These are phyloP conservation scores for Sthenelais limicola DNA, from an alignment of 2,888 invertebrate genomes.

Conservation along the genomic window DNA sequence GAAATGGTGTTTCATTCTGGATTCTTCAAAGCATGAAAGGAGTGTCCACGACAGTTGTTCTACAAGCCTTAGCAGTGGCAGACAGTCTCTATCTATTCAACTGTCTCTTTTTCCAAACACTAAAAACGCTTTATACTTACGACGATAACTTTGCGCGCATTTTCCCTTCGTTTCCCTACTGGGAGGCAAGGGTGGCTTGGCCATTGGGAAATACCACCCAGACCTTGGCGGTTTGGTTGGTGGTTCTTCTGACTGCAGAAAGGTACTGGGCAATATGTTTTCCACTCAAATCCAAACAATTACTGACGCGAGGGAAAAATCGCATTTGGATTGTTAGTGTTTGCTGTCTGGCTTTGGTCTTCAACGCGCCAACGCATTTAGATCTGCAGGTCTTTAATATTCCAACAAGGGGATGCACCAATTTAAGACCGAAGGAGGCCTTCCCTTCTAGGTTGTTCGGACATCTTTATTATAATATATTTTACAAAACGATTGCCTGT, in stretches of 20 bases:
- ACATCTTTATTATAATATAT: conserved; percentile 18
- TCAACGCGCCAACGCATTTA: conserved; percentile 2
- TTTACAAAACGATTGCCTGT: conserved; percentile 13
- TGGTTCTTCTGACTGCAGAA: conserved; percentile 1
- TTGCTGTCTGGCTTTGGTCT: neutral
- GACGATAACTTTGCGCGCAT: conserved; percentile 14
- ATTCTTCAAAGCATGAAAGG: neutral
- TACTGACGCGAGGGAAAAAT: conserved; percentile 10
- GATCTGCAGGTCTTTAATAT: neutral
- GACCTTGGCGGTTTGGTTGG: conserved; percentile 5
- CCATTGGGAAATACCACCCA: conserved; percentile 7
- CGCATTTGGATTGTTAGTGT: neutral
- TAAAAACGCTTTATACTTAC: conserved; percentile 9
- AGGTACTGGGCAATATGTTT: neutral
- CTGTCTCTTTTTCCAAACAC: conserved; percentile 27
- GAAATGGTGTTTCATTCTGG: conserved; percentile 2
- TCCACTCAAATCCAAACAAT: neutral
- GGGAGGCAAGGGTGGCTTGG: conserved; percentile 1
- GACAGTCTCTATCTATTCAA: neutral
- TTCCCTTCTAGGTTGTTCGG: neutral
- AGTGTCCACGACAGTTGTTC: neutral
- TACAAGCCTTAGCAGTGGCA: neutral
- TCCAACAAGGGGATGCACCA: neutral
- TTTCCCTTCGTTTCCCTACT: conserved; percentile 6
- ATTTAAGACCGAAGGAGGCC: neutral